These are phyloP conservation scores for Vannuccia rotundouncinata DNA, from an alignment of 2,888 invertebrate species.

Conservation along the genomic window DNA sequence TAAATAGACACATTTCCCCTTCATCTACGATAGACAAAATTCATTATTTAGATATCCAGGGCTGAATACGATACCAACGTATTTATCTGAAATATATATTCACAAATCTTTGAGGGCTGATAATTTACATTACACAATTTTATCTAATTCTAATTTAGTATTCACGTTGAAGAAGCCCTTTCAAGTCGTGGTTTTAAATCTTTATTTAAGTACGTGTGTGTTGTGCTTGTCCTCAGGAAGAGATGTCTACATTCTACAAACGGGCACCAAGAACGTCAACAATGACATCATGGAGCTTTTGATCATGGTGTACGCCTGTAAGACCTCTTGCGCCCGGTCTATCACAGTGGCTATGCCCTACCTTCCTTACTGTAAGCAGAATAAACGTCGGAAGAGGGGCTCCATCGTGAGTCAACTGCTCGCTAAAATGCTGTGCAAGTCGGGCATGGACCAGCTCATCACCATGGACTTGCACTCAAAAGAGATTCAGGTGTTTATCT, in stretches of 20 bases:
- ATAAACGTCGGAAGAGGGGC: slow-evolving; percentile 94
- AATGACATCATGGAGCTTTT: slow-evolving; percentile 97
- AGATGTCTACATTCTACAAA: slow-evolving; percentile 65
- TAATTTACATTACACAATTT: no score
- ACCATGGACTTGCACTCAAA: slow-evolving; percentile 99
- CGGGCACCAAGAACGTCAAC: slow-evolving; percentile 73
- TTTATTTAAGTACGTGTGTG: no score
- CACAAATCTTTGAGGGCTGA: no score
- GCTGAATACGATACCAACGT: no score
- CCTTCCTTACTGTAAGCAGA: slow-evolving; percentile 89
- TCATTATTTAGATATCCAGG: no score
- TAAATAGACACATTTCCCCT: no score
- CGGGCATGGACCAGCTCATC: slow-evolving; percentile 79
- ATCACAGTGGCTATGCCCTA: slow-evolving; percentile 97
- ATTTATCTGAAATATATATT: no score
- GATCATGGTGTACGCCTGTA: slow-evolving; percentile 97
- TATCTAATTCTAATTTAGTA: no score
- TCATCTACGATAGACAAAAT: no score
- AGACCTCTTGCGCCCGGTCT: slow-evolving; percentile 89
- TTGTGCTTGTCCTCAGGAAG: slow-evolving; percentile 57
- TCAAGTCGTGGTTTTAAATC: no score
- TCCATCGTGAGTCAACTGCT: slow-evolving; percentile 92
- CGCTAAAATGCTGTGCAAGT: slow-evolving; percentile 91
- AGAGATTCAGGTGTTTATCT: slow-evolving; percentile 77
- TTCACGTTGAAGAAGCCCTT: no score